Percentiles rank a stretch among this genome's conserved stretches.
Conservation (phyloP, 2,888 invertebrate genomes). For the Parnassius apollo region DNA sequence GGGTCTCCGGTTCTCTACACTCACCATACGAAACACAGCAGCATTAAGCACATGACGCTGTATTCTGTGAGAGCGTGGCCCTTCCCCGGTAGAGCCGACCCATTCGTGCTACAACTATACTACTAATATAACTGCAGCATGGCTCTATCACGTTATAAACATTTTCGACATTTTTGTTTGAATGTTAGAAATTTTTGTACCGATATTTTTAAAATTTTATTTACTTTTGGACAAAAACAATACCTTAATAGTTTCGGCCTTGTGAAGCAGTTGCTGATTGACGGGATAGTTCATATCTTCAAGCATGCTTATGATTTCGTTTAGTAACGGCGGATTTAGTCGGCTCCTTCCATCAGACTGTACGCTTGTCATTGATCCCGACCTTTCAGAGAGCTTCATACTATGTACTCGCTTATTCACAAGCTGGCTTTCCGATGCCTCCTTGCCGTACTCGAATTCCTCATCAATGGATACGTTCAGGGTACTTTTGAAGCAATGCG, state of each 20-base stretch:
- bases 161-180: too few species aligned
- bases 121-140: too few species aligned
- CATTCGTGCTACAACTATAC: too few species aligned
- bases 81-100: too few species aligned
- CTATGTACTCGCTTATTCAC: slow-evolving; percentile 54
- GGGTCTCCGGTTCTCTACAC: too few species aligned
- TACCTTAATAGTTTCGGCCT: slow-evolving; percentile 70
- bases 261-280: slow-evolving; percentile 70
- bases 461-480: slow-evolving; percentile 61
- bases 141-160: too few species aligned
- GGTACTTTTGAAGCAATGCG: slow-evolving; percentile 67
- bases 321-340: slow-evolving; percentile 84
- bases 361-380: slow-evolving; percentile 55
- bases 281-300: slow-evolving; percentile 82
- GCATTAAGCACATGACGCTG: too few species aligned
- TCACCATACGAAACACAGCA: too few species aligned
- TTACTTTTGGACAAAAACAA: too few species aligned
- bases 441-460: slow-evolving; percentile 65
- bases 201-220: too few species aligned
- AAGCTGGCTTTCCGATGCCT: slow-evolving; percentile 60
- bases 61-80: too few species aligned
- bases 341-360: slow-evolving; percentile 75
- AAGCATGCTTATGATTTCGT: slow-evolving; percentile 86
- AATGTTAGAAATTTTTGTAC: too few species aligned
- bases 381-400: slow-evolving; percentile 52